phyloP scores from a whole-genome alignment of 2,797 vertebrate genomes.

The Luscinia luscinia region DNA sequence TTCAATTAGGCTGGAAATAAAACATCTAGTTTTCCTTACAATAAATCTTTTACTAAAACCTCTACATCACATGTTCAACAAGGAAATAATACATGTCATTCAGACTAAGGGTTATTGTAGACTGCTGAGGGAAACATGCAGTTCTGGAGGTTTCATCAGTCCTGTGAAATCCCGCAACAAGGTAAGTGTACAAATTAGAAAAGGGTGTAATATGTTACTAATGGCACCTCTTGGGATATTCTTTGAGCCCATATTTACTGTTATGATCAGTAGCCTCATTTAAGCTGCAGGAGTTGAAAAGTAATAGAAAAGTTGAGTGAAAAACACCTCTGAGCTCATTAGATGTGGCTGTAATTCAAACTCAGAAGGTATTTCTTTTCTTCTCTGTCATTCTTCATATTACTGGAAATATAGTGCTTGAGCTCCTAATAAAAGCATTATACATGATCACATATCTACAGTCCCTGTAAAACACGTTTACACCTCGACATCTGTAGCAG shows the following conservation, averaged over 20 bases:
- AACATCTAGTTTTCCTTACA: constrained; percentile 72
- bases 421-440: constrained; percentile 74
- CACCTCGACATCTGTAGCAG: constrained; percentile 73
- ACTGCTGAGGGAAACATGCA: constrained; percentile 80
- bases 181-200: constrained; percentile 82
- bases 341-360: constrained; percentile 79
- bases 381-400: constrained; percentile 76
- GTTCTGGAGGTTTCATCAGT: constrained; percentile 81
- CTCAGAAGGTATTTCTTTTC: constrained; percentile 76
- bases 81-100: constrained; percentile 84
- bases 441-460: constrained; percentile 70
- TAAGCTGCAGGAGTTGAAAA: constrained; percentile 79
- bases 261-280: constrained; percentile 77
- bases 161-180: constrained; percentile 71
- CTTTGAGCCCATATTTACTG: constrained; percentile 75
- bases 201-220: constrained; percentile 81
- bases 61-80: constrained; percentile 73
- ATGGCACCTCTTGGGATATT: constrained; percentile 81
- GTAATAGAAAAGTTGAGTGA: constrained; percentile 72
- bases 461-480: constrained; percentile 77
- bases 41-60: constrained; percentile 79
- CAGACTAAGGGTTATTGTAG: constrained; percentile 76
- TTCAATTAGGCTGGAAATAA: constrained; percentile 80
- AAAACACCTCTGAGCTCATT: constrained; percentile 79
- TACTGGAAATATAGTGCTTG: constrained; percentile 74